Base-by-base conservation (phyloP, 1,140 invertebrate genomes). In the Spodoptera frugiperda region DNA sequence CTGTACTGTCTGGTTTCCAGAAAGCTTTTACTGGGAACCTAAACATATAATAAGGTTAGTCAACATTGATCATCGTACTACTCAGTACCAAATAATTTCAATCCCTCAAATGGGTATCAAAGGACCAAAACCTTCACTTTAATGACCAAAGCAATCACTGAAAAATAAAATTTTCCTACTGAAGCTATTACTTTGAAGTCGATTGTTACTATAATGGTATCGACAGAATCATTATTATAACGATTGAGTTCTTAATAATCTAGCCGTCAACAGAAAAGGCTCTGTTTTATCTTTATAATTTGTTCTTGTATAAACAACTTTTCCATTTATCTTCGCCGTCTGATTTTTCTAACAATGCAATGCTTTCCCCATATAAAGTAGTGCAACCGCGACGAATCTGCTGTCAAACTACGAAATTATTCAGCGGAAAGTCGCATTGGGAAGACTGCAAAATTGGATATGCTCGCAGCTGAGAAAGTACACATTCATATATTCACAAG, bases 391-490 rank as follows among this genome's bases (percentile, higher is more conserved):
- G 11, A 39, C 68, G 53, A 55, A 39, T 55, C 17, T 19, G 15
- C 25, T 71, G 25, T 55, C 53, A 55, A 55, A 71, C 68, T 55
- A 46, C 33, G 33, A 71, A 55, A 55, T 71, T 71, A 71, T 71
- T 71, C 68, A 71, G 15, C 68, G 46, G 53, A 71, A 55, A 30
- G 49, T 55, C 25, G 33, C 68, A 12, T 71, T 44, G 19, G 53
- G 51, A 39, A 71, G 48, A 15, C 14, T 55, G 53, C 68, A 55
- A 53, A 71, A 71, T 71, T 55, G 68, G 68, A 55, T 71, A 68
- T 53, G 48, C 48, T 30, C 19, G 21, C 30, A 14, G 33, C 68
- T 70, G 67, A 49, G 21, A 55, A 71, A 71, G 68, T 46, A 55
- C 49, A 71, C 68, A 44, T 71, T 71, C 51, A 44, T 71, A 71